Evolutionary conservation across 2,113 vertebrate genomes (phyloP), one percentile per base, ranked within the genome.

Genomic region (Cnemophilus loriae): DNA sequence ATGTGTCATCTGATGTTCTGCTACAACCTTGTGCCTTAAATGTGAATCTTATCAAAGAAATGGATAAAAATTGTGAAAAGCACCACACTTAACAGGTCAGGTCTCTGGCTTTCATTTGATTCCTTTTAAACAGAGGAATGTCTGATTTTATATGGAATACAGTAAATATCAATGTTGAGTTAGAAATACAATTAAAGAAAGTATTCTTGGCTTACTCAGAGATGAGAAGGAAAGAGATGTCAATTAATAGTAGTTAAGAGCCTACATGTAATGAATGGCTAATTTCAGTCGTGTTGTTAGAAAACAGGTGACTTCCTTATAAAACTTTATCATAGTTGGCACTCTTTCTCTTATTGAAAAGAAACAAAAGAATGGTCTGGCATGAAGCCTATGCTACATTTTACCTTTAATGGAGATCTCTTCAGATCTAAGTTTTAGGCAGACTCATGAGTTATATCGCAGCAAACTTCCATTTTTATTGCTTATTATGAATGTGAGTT

Each of bases 311-410:
- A 84, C 86, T 95, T 95, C 83, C 79, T 90, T 78, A 41, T 69
- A 76, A 88, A 96, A 92, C 61, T 95, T 69, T 68, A 81, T 94
- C 83, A 88, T 49, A 95, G 77, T 90, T 95, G 92, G 80, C 88
- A 82, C 84, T 83, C 60, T 47, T 76, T 88, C 55, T 63, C 26
- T 86, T 93, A 90, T 84, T 95, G 87, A 92, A 95, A 80, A 86
- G 87, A 92, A 96, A 84, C 93, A 95, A 96, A 94, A 90, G 90
- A 75, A n/a, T 92, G 53, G 78, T 75, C 64, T 94, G 92, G 88
- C 90, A 71, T 61, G 76, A 94, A 84, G 71, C 76, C 88, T 84
- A 22, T 57, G 26, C n/a, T 82, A 23, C 64, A 33, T 87, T 93
- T 95, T 94, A 82, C 88, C 88, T 95, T 95, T 92, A 94, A 86